These are phyloP conservation scores for Embiotoca jacksoni DNA, from an alignment of 2,113 vertebrate species.

Conservation along the genomic window DNA sequence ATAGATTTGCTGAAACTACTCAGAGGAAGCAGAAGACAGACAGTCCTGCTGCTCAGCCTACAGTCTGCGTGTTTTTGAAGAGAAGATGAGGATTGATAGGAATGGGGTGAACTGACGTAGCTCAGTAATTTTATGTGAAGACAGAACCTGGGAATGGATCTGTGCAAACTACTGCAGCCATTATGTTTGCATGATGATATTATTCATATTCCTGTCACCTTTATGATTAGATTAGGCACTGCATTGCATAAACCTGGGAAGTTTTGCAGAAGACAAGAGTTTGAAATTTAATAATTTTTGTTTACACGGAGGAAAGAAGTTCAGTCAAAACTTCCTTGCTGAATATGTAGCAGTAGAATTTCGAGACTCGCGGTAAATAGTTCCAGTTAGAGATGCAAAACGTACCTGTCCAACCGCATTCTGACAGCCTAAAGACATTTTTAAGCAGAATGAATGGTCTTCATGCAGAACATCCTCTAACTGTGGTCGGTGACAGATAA, in stretches of 20 bases:
- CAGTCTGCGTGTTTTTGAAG: constrained; percentile 12
- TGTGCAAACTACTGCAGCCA: constrained; percentile 39
- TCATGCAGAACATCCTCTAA: neutral
- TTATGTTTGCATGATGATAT: constrained; percentile 46
- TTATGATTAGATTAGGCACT: constrained; percentile 41
- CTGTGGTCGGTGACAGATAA: constrained; percentile 17
- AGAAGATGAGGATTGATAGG: constrained; percentile 45
- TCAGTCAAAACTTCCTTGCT: neutral
- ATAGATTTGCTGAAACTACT: constrained; percentile 1
- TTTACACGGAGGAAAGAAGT: constrained; percentile 3
- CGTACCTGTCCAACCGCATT: neutral
- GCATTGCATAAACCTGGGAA: constrained; percentile 22
- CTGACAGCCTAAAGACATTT: constrained; percentile 24
- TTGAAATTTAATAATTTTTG: neutral
- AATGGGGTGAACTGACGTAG: constrained; percentile 53
- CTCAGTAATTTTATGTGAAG: constrained; percentile 57
- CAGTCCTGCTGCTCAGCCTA: constrained; percentile 23
- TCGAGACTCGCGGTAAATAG: neutral
- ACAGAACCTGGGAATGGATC: constrained; percentile 49
- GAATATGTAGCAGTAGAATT: constrained; percentile 3
- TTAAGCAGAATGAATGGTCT: constrained; percentile 13
- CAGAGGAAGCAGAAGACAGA: constrained; percentile 16
- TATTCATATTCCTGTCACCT: constrained; percentile 57
- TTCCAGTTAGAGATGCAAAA: constrained; percentile 18
- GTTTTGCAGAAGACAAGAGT: constrained; percentile 7